Evolutionary conservation across 2,888 invertebrate species (phyloP).

Genomic region (Drosophila stalkeri): DNA sequence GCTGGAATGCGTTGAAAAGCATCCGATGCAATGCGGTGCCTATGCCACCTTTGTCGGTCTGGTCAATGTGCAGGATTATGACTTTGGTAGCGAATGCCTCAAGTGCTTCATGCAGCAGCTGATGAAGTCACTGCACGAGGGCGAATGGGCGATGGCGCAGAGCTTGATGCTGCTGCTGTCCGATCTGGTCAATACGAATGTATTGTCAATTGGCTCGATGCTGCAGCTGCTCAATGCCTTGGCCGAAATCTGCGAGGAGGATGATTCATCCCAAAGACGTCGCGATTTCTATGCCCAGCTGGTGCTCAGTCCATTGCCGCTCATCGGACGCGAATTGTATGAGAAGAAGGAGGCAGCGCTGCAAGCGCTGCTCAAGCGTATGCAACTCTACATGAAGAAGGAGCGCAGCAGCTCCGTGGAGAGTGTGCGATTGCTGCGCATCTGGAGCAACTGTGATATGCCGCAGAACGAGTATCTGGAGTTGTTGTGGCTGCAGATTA

Average conservation of each 20-base stretch:
- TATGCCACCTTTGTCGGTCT: constrained; percentile 98
- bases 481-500: constrained; percentile 97
- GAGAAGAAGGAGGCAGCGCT: constrained; percentile 97
- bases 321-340: constrained; percentile 97
- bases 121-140: constrained; percentile 93
- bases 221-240: constrained; percentile 95
- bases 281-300: constrained; percentile 94
- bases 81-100: constrained; percentile 98
- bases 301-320: constrained; percentile 95
- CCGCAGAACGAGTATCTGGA: constrained; percentile 98
- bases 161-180: constrained; percentile 95
- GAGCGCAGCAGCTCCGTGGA: constrained; percentile 96
- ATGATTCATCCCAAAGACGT: constrained; percentile 94
- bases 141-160: constrained; percentile 94
- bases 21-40: constrained; percentile 98
- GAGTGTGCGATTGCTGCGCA: constrained; percentile 91
- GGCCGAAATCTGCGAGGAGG: constrained; percentile 94
- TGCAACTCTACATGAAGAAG: constrained; percentile 95
- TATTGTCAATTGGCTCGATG: constrained; percentile 95
- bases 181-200: constrained; percentile 98
- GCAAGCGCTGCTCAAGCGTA: constrained; percentile 93
- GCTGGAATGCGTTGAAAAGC: constrained; percentile 95
- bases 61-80: constrained; percentile 97
- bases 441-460: constrained; percentile 93
- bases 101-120: constrained; percentile 96